phyloP scores from a whole-genome alignment of 2,113 vertebrate genomes.

The Bufo bufo region DNA sequence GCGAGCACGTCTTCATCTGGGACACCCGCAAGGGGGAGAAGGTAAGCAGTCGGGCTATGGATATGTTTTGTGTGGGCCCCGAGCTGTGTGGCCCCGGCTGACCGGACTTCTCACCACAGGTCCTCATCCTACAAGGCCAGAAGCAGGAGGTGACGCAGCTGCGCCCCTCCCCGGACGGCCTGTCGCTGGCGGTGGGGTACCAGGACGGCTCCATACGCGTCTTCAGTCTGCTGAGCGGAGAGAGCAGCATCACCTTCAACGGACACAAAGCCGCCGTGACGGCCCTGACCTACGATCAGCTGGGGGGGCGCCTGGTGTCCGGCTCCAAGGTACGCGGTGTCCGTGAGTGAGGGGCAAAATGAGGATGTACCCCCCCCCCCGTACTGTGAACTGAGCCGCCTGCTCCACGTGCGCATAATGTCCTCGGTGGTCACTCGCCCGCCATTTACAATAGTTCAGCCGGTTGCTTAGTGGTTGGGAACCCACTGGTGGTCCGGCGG shows the following conservation, averaged over 20 bases:
- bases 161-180: constrained; percentile 86
- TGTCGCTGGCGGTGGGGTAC: constrained; percentile 91
- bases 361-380: no score
- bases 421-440: no score
- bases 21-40: constrained; percentile 92
- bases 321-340: constrained; percentile 84
- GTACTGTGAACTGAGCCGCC: no score
- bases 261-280: constrained; percentile 91
- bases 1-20: constrained; percentile 96
- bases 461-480: no score
- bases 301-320: constrained; percentile 88
- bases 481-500: no score
- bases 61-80: neutral
- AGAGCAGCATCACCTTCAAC: constrained; percentile 86
- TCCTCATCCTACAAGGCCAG: constrained; percentile 88
- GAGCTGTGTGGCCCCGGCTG: neutral
- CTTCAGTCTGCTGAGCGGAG: constrained; percentile 87
- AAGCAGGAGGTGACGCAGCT: constrained; percentile 91
- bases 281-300: constrained; percentile 81
- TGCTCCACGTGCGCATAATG: no score
- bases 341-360: no score
- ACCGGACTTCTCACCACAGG: constrained; percentile 68
- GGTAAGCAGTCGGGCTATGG: constrained; percentile 68
- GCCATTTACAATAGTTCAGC: no score
- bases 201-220: constrained; percentile 87